Base-by-base conservation (phyloP, 1,140 invertebrate genomes). In the Nasonia vitripennis region DNA sequence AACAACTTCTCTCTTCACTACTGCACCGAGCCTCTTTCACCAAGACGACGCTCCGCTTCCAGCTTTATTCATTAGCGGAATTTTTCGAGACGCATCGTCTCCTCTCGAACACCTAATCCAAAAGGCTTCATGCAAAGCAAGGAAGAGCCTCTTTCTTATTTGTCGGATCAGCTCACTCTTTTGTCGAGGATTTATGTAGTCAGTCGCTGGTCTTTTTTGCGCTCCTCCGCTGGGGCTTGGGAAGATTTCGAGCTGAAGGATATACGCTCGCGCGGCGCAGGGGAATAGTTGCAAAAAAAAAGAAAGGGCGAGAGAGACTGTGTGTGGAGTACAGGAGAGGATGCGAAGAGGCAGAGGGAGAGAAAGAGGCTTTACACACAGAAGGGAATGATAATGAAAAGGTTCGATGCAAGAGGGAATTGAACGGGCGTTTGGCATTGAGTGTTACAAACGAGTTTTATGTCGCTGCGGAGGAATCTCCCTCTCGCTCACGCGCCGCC, bases 21-120 rank as follows among this genome's bases (percentile, higher is more conserved):
- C 17, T 55, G 51, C 51, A 55, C 12, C 17, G 51, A 14, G 17
- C 0, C 55, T 17, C 20, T n/a, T 62, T n/a, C 55, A 17, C 2
- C 55, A n/a, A 62, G n/a, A 41, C 20, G 45, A 75, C 37, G 73
- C 17, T 45, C 23, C 70, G 71, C 70, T 78, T 55, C 78, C 86
- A 87, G 90, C 90, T 91, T 91, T 91, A 91, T 91, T 91, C 91
- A 91, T 90, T 88, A 89, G 89, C 71, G 23, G 4, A 11, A 17
- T 77, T 81, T 85, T 90, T 91, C n/a, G 10, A 71, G 67, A 48
- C 34, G 62, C 71, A 51, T 67, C 67, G 11, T 45, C 37, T 34
- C 34, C 34, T 34, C 34, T 34, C 34, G 34, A 81, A 48, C 23
- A 81, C 14, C 31, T 11, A 23, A 62, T 20, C 45, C 74, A 37